Evolutionary conservation across 1,140 invertebrate genomes (phyloP).

Genomic region (Diorhabda sublineata): DNA sequence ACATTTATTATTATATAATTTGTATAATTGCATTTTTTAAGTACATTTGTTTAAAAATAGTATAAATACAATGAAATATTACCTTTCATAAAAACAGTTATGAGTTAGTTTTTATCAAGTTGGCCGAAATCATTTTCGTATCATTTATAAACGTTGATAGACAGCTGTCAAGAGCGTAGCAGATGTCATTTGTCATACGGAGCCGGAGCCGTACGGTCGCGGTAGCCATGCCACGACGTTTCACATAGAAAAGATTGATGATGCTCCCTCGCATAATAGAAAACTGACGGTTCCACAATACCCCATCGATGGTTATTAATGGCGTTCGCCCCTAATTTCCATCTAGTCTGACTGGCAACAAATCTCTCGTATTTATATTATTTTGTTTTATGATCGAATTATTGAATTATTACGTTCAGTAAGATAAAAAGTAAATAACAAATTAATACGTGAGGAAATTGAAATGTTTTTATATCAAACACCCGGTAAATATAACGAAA

Average conservation of each 20-base stretch:
- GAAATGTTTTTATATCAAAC: background rate
- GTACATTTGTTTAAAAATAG: no score
- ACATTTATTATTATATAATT: no score
- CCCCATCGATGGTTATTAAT: conserved; percentile 36
- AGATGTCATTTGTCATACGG: conserved; percentile 40
- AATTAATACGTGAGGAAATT: background rate
- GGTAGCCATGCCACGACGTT: conserved; percentile 28
- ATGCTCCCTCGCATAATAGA: conserved; percentile 31
- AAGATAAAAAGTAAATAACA: conserved; percentile 5
- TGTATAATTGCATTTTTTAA: no score
- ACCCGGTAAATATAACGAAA: no score
- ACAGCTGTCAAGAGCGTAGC: conserved; percentile 34
- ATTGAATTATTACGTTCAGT: conserved; percentile 8
- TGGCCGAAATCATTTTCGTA: conserved; percentile 24
- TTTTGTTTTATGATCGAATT: conserved; percentile 9
- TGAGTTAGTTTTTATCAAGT: conserved; percentile 6
- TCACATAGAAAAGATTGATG: conserved; percentile 31
- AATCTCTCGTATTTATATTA: conserved; percentile 28
- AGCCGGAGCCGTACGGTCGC: conserved; percentile 29
- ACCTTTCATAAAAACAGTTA: background rate
- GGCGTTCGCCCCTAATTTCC: conserved; percentile 32
- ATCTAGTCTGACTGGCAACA: conserved; percentile 30
- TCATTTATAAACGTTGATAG: conserved; percentile 39
- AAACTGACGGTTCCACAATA: conserved; percentile 25
- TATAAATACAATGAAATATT: no score